Conservation (phyloP, 2,113 vertebrate species). For the Coryphaenoides rupestris region DNA sequence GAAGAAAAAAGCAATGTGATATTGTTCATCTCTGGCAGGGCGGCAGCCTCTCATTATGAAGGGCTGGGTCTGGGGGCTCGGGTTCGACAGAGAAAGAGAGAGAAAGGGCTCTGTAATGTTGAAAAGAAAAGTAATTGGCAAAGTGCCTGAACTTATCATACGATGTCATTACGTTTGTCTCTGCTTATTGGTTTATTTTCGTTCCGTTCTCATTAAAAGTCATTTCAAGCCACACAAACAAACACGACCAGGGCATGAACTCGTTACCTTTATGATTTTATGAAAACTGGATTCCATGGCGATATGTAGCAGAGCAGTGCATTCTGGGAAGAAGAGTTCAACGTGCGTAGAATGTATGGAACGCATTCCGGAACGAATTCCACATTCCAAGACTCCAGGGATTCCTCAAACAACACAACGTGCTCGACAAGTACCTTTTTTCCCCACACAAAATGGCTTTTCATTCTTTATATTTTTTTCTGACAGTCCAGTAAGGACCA, state of each 20-base stretch:
- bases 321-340: conserved; percentile 21
- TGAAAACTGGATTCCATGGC: conserved; percentile 46
- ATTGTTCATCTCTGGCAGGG: conserved; percentile 31
- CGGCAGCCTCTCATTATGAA: conserved; percentile 55
- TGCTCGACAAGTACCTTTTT: too few relatives aligned
- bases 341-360: conserved; percentile 9
- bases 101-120: conserved; percentile 46
- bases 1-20: neutral
- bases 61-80: conserved; percentile 18
- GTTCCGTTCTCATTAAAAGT: neutral
- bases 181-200: conserved; percentile 39
- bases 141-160: conserved; percentile 84
- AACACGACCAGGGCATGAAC: conserved; percentile 75
- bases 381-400: too few relatives aligned
- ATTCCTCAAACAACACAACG: too few relatives aligned
- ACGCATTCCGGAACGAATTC: too few relatives aligned
- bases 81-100: conserved; percentile 1
- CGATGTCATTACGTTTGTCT: conserved; percentile 56
- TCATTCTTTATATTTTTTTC: conserved; percentile 18
- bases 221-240: conserved; percentile 75
- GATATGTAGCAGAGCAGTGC: conserved; percentile 35
- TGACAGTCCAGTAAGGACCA: conserved; percentile 54
- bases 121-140: conserved; percentile 52
- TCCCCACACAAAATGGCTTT: conserved; percentile 37
- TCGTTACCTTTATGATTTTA: conserved; percentile 20